phyloP scores from a whole-genome alignment of 2,113 vertebrate genomes.

The Neomonachus schauinslandi region DNA sequence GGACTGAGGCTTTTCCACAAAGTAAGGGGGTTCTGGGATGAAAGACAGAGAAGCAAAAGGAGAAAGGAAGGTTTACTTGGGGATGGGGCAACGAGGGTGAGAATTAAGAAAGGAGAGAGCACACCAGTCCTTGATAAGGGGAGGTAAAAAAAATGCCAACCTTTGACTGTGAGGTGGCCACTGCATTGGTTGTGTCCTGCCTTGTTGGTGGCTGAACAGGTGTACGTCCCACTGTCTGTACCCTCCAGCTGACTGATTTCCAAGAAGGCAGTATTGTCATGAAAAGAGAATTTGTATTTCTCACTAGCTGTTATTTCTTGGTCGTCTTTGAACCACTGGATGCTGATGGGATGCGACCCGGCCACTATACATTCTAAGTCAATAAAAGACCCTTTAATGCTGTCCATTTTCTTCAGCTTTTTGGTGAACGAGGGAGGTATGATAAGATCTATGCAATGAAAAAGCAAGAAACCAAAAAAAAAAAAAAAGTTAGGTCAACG shows the following conservation, averaged over 20 bases:
- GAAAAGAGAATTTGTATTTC: conserved; percentile 96
- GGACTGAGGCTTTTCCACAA: conserved; percentile 95
- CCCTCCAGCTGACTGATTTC: conserved; percentile 95
- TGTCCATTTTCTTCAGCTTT: conserved; percentile 96
- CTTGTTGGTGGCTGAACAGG: conserved; percentile 95
- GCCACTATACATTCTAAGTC: conserved; percentile 97
- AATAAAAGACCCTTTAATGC: conserved; percentile 96
- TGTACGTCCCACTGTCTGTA: conserved; percentile 93
- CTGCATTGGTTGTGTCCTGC: conserved; percentile 96
- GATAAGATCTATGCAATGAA: conserved; percentile 93
- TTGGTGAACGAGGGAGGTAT: conserved; percentile 97
- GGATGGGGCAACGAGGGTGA: not conserved
- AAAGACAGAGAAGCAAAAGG: conserved; percentile 68
- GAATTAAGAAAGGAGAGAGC: conserved; percentile 47
- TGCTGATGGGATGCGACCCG: conserved; percentile 95
- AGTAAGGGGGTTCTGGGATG: conserved; percentile 93
- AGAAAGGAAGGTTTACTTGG: conserved; percentile 58
- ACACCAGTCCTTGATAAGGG: not conserved
- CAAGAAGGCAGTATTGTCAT: conserved; percentile 96
- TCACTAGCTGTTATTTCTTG: conserved; percentile 92
- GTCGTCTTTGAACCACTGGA: conserved; percentile 96
- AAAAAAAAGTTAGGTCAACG: conserved; percentile 68
- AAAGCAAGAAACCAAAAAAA: conserved; percentile 60
- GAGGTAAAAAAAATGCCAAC: conserved; percentile 85
- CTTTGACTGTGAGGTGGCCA: conserved; percentile 95